Conservation (phyloP, 2,888 invertebrate species). For the Pteria penguin region DNA sequence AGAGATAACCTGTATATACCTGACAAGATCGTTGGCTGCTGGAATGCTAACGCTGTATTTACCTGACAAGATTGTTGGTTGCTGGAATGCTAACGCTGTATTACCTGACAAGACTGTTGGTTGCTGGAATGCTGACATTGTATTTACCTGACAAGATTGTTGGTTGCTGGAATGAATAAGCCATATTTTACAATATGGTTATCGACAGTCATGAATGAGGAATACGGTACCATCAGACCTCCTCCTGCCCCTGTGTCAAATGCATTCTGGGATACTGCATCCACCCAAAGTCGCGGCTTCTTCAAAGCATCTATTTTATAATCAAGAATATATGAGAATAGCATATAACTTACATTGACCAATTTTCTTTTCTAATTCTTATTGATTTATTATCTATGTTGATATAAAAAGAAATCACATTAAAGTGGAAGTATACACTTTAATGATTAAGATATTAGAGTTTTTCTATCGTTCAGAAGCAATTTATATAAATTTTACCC, state of each 20-base stretch:
- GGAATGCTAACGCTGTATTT: constrained; percentile 64
- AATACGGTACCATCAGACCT: constrained; percentile 73
- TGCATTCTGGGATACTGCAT: constrained; percentile 75
- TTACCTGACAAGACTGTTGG: constrained; percentile 76
- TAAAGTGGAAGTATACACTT: too few relatives aligned
- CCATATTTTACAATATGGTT: constrained; percentile 73
- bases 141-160: constrained; percentile 74
- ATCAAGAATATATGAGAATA: too few relatives aligned
- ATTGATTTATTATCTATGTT: too few relatives aligned
- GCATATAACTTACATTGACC: too few relatives aligned
- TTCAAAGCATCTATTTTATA: constrained; percentile 67
- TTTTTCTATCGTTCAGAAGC: too few relatives aligned
- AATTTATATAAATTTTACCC: constrained; percentile 67
- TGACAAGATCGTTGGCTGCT: constrained; percentile 71
- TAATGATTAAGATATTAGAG: too few relatives aligned
- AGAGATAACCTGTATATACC: too few relatives aligned
- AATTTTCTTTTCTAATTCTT: too few relatives aligned
- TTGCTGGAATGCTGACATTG: constrained; percentile 65
- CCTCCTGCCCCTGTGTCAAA: constrained; percentile 76
- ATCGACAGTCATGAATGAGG: constrained; percentile 70
- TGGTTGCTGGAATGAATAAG: constrained; percentile 66
- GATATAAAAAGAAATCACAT: too few relatives aligned
- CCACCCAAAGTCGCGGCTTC: constrained; percentile 73
- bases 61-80: constrained; percentile 75
- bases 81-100: constrained; percentile 70